A percentile compares a stretch with the other conserved stretches of the same genome.
Conservation (phyloP, 2,113 vertebrate species). For the Chaenogobius annularis region DNA sequence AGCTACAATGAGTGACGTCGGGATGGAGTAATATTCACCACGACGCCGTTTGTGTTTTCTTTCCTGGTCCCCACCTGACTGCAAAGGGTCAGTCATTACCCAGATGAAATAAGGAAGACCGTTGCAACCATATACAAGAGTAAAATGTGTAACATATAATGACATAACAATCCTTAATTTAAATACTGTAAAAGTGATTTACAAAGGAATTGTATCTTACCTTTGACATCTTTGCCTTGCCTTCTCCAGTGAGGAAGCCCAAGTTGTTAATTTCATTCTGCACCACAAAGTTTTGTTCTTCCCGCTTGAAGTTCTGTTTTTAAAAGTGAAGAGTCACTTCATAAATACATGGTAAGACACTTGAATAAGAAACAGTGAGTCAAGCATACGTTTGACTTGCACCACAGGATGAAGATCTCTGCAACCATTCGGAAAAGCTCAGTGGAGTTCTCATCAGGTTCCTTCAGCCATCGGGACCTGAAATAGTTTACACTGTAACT, state of each 20-base stretch:
- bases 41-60: conserved; percentile 89
- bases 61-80: conserved; percentile 86
- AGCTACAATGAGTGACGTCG: conserved; percentile 93
- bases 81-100: neutral
- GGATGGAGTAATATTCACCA: conserved; percentile 93
- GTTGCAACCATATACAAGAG: neutral
- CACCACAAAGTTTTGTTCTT: conserved; percentile 99
- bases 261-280: conserved; percentile 99
- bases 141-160: neutral
- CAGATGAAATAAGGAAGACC: neutral
- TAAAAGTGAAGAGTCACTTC: neutral
- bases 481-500: neutral
- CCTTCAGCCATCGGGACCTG: conserved; percentile 94
- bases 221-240: conserved; percentile 96
- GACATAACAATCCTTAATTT: neutral
- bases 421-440: conserved; percentile 97
- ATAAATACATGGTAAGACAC: neutral
- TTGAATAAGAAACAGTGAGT: neutral
- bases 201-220: conserved; percentile 66
- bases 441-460: conserved; percentile 86
- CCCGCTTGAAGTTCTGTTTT: conserved; percentile 94
- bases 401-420: conserved; percentile 97
- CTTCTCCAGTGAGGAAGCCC: conserved; percentile 93
- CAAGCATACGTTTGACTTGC: conserved; percentile 91
- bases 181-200: neutral